Evolutionary conservation across 2,888 invertebrate species (phyloP), one percentile per base, ranked within the genome.

Genomic region (Philereme vetulata): DNA sequence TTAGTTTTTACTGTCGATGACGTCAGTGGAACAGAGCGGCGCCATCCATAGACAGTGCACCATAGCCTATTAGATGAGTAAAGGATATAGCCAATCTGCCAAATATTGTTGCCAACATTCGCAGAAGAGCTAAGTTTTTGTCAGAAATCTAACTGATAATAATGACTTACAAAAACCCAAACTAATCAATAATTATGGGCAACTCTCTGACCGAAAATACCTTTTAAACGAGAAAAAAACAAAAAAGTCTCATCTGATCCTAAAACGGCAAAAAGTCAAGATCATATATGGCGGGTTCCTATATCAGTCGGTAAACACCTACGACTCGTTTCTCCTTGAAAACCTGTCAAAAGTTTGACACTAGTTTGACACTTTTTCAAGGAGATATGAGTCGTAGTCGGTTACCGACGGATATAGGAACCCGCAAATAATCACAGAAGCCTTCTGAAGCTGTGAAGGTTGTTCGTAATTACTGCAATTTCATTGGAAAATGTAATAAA

Each of bases 401-500:
- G n/a, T n/a, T n/a, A n/a, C n/a, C n/a, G n/a, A n/a, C n/a, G n/a
- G n/a, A n/a, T n/a, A n/a, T n/a, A n/a, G n/a, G n/a, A n/a, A n/a
- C n/a, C n/a, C n/a, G n/a, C n/a, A n/a, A n/a, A n/a, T 67, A 56
- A 59, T 62, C 61, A 61, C 55, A 58, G 76, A 80, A 80, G 71
- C 78, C 75, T 69, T 70, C 57, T 72, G 62, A 68, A 72, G 72
- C 70, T 70, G 64, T 66, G 72, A 77, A 77, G 77, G 78, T 68
- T 74, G 66, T 64, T 56, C 78, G 75, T 79, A 75, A 77, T 66
- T 71, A 67, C 56, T 66, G 65, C 67, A 68, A 68, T 72, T 64
- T 43, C 67, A 62, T 73, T 71, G 71, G 70, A 72, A 73, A 78
- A 21, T 71, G 73, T 69, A 81, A 84, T 84, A 82, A 81, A 74